Base-by-base conservation (phyloP, 2,888 invertebrate species). In the Oscheius myriophilus region DNA sequence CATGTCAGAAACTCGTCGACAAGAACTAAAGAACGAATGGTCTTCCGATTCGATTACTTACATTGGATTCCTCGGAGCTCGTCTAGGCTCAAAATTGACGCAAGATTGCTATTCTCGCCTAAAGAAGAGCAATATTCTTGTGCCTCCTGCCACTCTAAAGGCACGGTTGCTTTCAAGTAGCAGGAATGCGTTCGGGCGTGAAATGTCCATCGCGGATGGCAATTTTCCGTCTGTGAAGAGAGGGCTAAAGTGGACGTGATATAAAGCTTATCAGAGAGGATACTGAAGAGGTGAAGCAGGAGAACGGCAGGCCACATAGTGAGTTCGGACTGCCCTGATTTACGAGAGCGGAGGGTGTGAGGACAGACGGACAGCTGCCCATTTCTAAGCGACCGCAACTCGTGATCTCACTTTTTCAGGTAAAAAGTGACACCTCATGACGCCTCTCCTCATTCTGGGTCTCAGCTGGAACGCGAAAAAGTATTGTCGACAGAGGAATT, bases 1-100 rank as follows among this genome's bases (percentile, higher is more conserved):
- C 63, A 63, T 25, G 63, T 53, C 42, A 63, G 43, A 39, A 63
- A 63, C 26, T 63, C 63, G 18, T 63, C 63, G 7, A 53, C 43
- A 26, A 63, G 39, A 46, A 46, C 61, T 61, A n/a, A 54, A 33
- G 12, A 55, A 18, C 11, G 39, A 11, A 55, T n/a, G n/a, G n/a
- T n/a, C n/a, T n/a, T n/a, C n/a, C n/a, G 42, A 57, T 33, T 57
- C 21, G 42, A 46, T 23, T 21, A 49, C 61, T 23, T 39, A 61
- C 61, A 61, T n/a, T 49, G 23, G 16, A 61, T 49, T 25, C 49
- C 46, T 39, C 33, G 49, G 49, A 46, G 46, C 46, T 61, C 61
- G 46, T 61, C 46, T 26, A n/a, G 16, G 26, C 39, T 61, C 49
- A 61, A 61, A 18, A 61, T 61, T 49, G 61, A 49, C 16, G 61